These are phyloP conservation scores for Agonopterix arenella DNA, from an alignment of 2,888 invertebrate species.

Conservation along the genomic window DNA sequence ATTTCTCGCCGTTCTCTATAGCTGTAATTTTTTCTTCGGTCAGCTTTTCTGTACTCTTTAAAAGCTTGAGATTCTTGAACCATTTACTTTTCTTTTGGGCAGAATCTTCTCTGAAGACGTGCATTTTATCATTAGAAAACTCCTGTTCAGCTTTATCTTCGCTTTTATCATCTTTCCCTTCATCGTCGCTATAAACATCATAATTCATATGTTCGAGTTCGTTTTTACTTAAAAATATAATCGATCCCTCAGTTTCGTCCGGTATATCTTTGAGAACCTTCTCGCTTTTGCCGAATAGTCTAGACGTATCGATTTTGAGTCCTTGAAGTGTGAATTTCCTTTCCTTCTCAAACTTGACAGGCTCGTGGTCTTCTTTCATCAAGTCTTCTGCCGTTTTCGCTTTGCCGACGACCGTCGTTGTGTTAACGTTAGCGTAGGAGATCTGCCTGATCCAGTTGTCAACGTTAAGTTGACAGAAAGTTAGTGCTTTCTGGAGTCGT, in stretches of 20 bases:
- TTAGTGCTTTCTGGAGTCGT: slow-evolving; percentile 79
- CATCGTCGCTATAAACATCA: slow-evolving; percentile 71
- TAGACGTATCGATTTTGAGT: slow-evolving; percentile 66
- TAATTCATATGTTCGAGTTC: slow-evolving; percentile 80
- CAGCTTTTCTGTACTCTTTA: slow-evolving; percentile 64
- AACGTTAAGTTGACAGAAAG: slow-evolving; percentile 80
- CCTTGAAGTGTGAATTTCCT: slow-evolving; percentile 71
- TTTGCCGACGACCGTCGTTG: slow-evolving; percentile 50
- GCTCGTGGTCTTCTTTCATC: slow-evolving; percentile 72
- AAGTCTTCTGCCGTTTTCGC: slow-evolving; percentile 72
- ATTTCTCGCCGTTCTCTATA: slow-evolving; percentile 54
- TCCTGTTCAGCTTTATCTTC: slow-evolving; percentile 58
- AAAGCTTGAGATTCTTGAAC: slow-evolving; percentile 78
- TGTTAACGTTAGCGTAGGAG: slow-evolving; percentile 59
- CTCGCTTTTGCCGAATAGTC: slow-evolving; percentile 70
- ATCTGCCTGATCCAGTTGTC: slow-evolving; percentile 81
- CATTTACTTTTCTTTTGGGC: slow-evolving; percentile 79
- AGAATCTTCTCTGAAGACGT: slow-evolving; percentile 67
- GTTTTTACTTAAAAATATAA: slow-evolving; percentile 81
- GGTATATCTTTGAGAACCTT: slow-evolving; percentile 71
- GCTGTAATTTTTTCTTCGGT: slow-evolving; percentile 63
- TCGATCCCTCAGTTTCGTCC: slow-evolving; percentile 80
- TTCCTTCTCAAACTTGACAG: slow-evolving; percentile 71
- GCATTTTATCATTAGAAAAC: slow-evolving; percentile 68
- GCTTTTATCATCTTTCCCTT: slow-evolving; percentile 63